Base-by-base conservation (phyloP, 92 coral and sea anemone genomes). In the Porites rus region DNA sequence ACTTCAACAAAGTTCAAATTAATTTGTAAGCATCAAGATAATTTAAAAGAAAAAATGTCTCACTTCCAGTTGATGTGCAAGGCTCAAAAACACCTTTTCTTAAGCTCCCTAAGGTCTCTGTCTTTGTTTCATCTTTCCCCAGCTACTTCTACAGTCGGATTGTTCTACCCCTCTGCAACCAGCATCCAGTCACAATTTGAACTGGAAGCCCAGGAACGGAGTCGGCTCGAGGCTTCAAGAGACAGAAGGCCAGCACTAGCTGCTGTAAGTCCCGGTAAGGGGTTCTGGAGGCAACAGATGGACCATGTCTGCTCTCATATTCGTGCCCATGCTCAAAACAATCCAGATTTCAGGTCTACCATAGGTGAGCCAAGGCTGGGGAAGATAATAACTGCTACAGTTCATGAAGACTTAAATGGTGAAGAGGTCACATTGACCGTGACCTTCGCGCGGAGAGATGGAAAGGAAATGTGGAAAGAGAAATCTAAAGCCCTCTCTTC, bases 221-320 rank as follows among this genome's bases (percentile, higher is more conserved):
- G 93, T 65, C 88, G 97, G 21, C 74, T 93, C 69, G 98, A 97
- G 58, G 92, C 96, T 25, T 74, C 93, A 13, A 84, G 99, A 67
- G 99, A 97, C 62, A 79, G 99, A 28, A 85, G 98, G 19, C 99
- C 96, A 19, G 90, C 92, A 1, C 83, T 97, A 54, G 96, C 92
- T 3, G 98, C 95, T 22, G 98, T 97, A 52, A 97, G 99, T 75
- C 99, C 99, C 11, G 99, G 99, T 9, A 94, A 93, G 76, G 99
- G 99, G 0, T 97, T 95, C 80, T 97, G 99, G 99, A 81, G 98
- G 10, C 99, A 97, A 76, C 99, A 97, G 72, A 97, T 97, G 99
- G 99, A 97, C 70, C 99, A 97, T 43, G 77, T 97, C 50, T 97
- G 99, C 83, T 96, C 99, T 1, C 99, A 97, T 89, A 91, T 97